phyloP scores from a whole-genome alignment of 2,888 invertebrate genomes.

The Scaptomyza reducta region DNA sequence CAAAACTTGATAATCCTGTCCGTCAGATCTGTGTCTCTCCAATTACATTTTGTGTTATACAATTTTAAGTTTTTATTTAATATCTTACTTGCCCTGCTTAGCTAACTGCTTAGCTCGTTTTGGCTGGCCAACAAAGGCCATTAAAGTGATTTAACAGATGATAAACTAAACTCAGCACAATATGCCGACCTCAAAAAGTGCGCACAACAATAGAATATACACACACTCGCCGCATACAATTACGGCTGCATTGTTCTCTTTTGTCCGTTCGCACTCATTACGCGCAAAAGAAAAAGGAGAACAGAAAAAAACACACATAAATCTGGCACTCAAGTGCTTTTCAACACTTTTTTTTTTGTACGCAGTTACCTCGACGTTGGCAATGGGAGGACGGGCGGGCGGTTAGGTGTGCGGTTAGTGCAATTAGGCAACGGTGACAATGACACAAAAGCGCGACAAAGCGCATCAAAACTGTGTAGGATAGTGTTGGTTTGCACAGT shows the following conservation, averaged over 20 bases:
- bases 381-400: constrained; percentile 2
- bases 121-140: constrained; percentile 41
- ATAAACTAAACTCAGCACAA: constrained; percentile 67
- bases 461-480: constrained; percentile 58
- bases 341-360: constrained; percentile 51
- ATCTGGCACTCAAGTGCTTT: constrained; percentile 69
- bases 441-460: constrained; percentile 76
- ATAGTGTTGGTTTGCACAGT: constrained; percentile 2
- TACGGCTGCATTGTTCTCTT: constrained; percentile 68
- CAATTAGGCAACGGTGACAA: constrained; percentile 77
- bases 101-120: too few relatives aligned
- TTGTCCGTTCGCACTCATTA: constrained; percentile 60
- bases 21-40: neutral
- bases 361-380: constrained; percentile 1
- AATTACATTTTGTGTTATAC: too few relatives aligned
- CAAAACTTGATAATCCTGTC: neutral
- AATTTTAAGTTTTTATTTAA: too few relatives aligned
- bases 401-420: constrained; percentile 58
- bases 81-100: too few relatives aligned
- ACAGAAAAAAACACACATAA: constrained; percentile 8
- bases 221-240: constrained; percentile 62
- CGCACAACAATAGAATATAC: constrained; percentile 57
- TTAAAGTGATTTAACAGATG: constrained; percentile 76
- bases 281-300: constrained; percentile 38
- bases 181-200: constrained; percentile 52